A percentile compares a stretch with the other conserved stretches of the same genome.
phyloP scores from a whole-genome alignment of 2,797 vertebrate species.

The Hozukius guyotensis region DNA sequence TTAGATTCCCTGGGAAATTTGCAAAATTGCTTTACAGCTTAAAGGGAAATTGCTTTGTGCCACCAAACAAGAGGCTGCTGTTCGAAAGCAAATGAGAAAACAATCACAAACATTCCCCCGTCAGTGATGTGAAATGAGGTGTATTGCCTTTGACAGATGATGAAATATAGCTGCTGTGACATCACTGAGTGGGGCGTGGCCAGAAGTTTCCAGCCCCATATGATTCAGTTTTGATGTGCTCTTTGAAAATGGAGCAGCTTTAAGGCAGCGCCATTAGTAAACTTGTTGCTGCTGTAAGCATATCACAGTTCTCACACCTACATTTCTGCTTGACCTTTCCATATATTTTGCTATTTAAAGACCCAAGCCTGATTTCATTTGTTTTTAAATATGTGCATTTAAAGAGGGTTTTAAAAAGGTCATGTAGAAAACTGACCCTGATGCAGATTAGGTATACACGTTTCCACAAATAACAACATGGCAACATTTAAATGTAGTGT shows the following conservation, averaged over 20 bases:
- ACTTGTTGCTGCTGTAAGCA: slow-evolving; percentile 38
- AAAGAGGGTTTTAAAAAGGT: slow-evolving; percentile 71
- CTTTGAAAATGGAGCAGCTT: slow-evolving; percentile 34
- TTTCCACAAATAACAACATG: slow-evolving; percentile 33
- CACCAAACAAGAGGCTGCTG: slow-evolving; percentile 45
- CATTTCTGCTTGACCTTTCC: slow-evolving; percentile 68
- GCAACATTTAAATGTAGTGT: slow-evolving; percentile 28
- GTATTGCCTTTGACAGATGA: slow-evolving; percentile 29
- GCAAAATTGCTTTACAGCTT: slow-evolving; percentile 58
- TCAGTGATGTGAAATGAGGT: slow-evolving; percentile 30
- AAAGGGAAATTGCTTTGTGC: slow-evolving; percentile 61
- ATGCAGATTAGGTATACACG: slow-evolving; percentile 2
- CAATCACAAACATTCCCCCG: slow-evolving; percentile 26
- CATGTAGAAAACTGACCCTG: slow-evolving; percentile 49
- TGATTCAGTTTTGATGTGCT: neutral
- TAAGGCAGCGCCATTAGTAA: neutral
- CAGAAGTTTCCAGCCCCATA: neutral
- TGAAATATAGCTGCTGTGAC: slow-evolving; percentile 33
- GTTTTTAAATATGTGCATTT: slow-evolving; percentile 72
- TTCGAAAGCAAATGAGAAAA: slow-evolving; percentile 54
- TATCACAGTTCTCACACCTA: slow-evolving; percentile 42
- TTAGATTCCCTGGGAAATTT: slow-evolving; percentile 58
- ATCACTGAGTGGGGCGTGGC: slow-evolving; percentile 15
- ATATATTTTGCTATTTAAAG: slow-evolving; percentile 46
- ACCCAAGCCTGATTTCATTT: slow-evolving; percentile 45